These are phyloP conservation scores for Apus apus DNA, from an alignment of 2,113 vertebrate species.

Conservation along the genomic window DNA sequence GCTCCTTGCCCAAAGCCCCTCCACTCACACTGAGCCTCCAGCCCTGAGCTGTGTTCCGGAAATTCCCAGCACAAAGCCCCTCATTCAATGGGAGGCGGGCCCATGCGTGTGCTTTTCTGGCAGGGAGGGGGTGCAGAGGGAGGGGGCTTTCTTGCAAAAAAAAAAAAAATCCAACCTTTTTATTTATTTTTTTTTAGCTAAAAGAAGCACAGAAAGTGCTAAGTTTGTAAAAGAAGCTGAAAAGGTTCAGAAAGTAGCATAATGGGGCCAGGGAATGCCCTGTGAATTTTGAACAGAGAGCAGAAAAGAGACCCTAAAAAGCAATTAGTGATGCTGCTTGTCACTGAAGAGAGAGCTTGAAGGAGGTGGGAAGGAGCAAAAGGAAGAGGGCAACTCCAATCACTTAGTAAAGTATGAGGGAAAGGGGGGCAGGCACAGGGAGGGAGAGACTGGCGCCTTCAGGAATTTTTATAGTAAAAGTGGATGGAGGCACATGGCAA, in stretches of 20 bases:
- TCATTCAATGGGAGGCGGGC: slow-evolving; percentile 80
- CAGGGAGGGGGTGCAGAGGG: slow-evolving; percentile 32
- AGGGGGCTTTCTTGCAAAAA: slow-evolving; percentile 66
- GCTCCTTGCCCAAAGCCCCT: slow-evolving; percentile 77
- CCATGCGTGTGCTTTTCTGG: slow-evolving; percentile 80
- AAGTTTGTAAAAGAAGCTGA: slow-evolving; percentile 80
- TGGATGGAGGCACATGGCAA: slow-evolving; percentile 12
- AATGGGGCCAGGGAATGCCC: slow-evolving; percentile 78
- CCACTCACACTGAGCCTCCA: slow-evolving; percentile 76
- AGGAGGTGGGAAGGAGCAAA: slow-evolving; percentile 51
- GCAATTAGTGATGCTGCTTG: slow-evolving; percentile 85
- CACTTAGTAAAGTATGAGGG: slow-evolving; percentile 49
- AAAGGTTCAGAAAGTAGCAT: slow-evolving; percentile 82
- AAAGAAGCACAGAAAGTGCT: slow-evolving; percentile 74
- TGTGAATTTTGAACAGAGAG: slow-evolving; percentile 84
- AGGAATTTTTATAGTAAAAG: slow-evolving; percentile 25
- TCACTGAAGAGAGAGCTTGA: slow-evolving; percentile 74
- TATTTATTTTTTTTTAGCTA: slow-evolving; percentile 56
- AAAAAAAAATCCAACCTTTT: slow-evolving; percentile 17
- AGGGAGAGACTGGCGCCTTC: neutral
- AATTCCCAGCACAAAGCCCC: slow-evolving; percentile 82
- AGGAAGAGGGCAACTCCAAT: slow-evolving; percentile 45
- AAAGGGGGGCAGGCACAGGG: neutral
- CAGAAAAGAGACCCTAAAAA: slow-evolving; percentile 82
- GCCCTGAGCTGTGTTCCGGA: slow-evolving; percentile 85